Evolutionary conservation across 2,113 vertebrate species (phyloP).

Genomic region (Platanista minor): DNA sequence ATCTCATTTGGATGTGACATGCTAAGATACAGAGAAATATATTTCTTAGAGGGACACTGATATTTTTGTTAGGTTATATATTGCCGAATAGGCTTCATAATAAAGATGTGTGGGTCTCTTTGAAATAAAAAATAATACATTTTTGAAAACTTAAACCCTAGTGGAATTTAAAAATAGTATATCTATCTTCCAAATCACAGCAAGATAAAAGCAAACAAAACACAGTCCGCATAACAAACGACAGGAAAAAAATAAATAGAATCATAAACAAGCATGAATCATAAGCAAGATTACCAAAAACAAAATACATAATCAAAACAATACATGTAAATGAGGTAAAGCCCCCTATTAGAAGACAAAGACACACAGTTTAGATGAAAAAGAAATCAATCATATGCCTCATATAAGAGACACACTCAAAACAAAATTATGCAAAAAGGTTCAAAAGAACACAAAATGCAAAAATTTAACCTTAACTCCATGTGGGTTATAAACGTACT

Average conservation of each 20-base stretch:
- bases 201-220: not conserved
- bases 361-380: not conserved
- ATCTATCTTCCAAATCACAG: not conserved
- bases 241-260: not conserved
- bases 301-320: not conserved
- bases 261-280: not conserved
- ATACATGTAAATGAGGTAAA: not conserved
- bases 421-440: not conserved
- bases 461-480: not conserved
- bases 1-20: not conserved
- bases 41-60: not conserved
- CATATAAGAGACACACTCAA: not conserved
- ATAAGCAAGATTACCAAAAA: not conserved
- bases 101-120: not conserved
- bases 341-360: not conserved
- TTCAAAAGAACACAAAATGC: not conserved
- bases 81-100: not conserved
- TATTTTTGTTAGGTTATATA: not conserved
- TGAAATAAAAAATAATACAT: not conserved
- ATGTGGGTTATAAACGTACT: not conserved
- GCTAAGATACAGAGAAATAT: not conserved
- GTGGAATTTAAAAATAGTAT: not conserved
- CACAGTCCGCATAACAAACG: not conserved
- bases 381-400: not conserved
- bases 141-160: not conserved